Percentiles rank a stretch among this genome's conserved stretches.
phyloP scores from a whole-genome alignment of 2,797 vertebrate genomes.

The Fundulus diaphanus region DNA sequence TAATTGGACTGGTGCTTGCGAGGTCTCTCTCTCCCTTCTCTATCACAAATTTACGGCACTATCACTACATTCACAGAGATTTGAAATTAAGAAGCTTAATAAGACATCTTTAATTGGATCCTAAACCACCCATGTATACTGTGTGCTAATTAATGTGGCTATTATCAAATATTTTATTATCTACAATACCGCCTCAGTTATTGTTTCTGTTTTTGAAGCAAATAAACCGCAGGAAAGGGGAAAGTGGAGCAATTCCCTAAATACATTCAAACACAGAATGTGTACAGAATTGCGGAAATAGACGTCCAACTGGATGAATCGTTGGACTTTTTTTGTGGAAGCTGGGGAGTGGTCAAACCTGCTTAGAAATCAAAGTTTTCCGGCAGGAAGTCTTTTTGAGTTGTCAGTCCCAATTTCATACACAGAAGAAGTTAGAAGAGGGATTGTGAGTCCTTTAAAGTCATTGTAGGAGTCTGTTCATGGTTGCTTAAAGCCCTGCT shows the following conservation, averaged over 20 bases:
- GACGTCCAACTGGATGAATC: constrained; percentile 4
- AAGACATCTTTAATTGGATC: not conserved
- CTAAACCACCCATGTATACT: constrained; percentile 2
- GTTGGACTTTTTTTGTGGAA: not conserved
- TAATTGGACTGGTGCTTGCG: constrained; percentile 58
- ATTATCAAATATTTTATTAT: not conserved
- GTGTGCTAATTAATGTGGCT: not conserved
- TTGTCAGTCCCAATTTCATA: constrained; percentile 17
- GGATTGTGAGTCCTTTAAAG: not conserved
- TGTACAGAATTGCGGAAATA: not conserved
- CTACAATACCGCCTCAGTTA: not conserved
- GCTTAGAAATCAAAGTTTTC: constrained; percentile 19
- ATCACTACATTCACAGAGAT: constrained; percentile 8
- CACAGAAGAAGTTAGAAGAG: not conserved
- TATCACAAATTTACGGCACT: constrained; percentile 15
- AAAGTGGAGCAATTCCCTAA: not conserved
- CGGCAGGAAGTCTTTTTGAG: constrained; percentile 25
- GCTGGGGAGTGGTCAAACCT: not conserved
- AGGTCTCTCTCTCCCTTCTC: constrained; percentile 38
- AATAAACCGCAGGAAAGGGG: not conserved
- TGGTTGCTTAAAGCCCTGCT: constrained; percentile 1
- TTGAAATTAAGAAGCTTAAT: constrained; percentile 16
- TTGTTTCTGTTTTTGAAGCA: not conserved
- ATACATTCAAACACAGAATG: not conserved
- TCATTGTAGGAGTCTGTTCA: constrained; percentile 8